phyloP scores from a whole-genome alignment of 2,113 vertebrate genomes.

The Corynorhinus townsendii region DNA sequence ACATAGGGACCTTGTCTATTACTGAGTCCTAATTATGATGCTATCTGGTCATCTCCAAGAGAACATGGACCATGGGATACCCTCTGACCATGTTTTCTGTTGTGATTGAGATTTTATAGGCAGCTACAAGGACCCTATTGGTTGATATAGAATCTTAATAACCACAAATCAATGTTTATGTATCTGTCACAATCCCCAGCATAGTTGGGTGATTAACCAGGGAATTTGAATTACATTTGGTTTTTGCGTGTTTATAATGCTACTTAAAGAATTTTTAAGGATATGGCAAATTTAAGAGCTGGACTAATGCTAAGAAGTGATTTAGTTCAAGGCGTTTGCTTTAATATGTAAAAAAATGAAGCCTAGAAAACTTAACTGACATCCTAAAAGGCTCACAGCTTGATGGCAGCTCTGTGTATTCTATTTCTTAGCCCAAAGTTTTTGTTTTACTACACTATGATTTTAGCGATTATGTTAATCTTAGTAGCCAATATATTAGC shows the following conservation, averaged over 20 bases:
- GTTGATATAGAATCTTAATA: not conserved
- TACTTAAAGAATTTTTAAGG: not conserved
- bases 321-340: not conserved
- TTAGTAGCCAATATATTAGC: not conserved
- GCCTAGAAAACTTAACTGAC: not conserved
- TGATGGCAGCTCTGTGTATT: not conserved
- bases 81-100: not conserved
- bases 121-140: not conserved
- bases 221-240: not conserved
- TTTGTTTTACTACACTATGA: not conserved
- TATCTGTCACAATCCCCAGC: not conserved
- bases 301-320: not conserved
- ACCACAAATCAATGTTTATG: not conserved
- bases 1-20: not conserved
- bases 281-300: not conserved
- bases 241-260: not conserved
- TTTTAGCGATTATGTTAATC: not conserved
- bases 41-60: not conserved
- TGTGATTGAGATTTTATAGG: not conserved
- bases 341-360: not conserved
- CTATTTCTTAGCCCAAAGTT: not conserved
- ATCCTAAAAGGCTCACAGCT: not conserved
- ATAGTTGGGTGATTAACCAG: not conserved
- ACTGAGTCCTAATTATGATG: not conserved
- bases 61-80: not conserved